Base-by-base conservation (phyloP, 2,113 vertebrate species). In the Ptyas mucosa region DNA sequence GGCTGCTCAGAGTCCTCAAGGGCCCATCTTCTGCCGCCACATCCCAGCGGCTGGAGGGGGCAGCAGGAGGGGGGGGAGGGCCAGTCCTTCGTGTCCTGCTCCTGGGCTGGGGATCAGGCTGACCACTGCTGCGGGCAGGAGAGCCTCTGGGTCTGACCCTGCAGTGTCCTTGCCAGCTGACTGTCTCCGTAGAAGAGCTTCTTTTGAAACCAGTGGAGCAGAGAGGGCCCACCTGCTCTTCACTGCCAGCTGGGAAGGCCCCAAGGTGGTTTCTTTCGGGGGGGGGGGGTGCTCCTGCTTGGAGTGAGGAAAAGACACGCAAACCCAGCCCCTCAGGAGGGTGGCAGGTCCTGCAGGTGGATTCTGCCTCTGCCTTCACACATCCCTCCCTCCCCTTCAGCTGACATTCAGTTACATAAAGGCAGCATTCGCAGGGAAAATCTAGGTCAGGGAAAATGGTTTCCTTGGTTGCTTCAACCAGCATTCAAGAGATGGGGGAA, bases 141-240 rank as follows among this genome's bases (percentile, higher is more conserved):
- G 15, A 39, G 69, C 64, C 64, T 7, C 64, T 34, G 5, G 14
- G 5, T 34, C 69, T 20, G n/a, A 8, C 69, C 75, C 34, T 43
- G 69, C 0, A 0, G 7, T 21, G 69, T 20, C 69, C 69, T 81
- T 3, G 15, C 15, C 69, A 9, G 69, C n/a, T 39, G 69, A 39
- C 14, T 0, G 6, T 15, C n/a, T 18, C 2, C 7, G 14, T 3
- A 5, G 12, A 15, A 34, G 29, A 18, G n/a, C 5, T 34, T n/a
- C 14, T 12, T 29, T 3, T 29, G 1, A 5, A 69, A 6, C 11
- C 5, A 7, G 64, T 7, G 2, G 29, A 34, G n/a, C n/a, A 20
- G 69, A 15, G n/a, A 18, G n/a, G 2, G 5, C 29, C n/a, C 64
- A 34, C n/a, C 12, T 20, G 64, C 64, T 34, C 69, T 75, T 8